These are phyloP conservation scores for Thymelicus sylvestris DNA, from an alignment of 2,888 invertebrate species.

Conservation along the genomic window DNA sequence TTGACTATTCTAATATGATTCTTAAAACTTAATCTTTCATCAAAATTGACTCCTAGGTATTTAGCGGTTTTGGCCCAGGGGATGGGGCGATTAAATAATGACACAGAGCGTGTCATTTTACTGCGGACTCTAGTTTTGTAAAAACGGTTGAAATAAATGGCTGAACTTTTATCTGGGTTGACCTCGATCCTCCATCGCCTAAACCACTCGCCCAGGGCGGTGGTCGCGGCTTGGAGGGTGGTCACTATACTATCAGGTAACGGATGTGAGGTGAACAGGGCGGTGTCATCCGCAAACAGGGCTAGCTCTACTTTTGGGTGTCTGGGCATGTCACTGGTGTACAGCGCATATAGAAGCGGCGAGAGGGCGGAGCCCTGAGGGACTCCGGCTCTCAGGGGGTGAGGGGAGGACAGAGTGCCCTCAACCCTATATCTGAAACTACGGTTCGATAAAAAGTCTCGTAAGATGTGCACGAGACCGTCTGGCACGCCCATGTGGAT, in stretches of 20 bases:
- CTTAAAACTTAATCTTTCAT: neutral
- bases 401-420: neutral
- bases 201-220: neutral
- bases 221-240: neutral
- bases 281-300: slow-evolving; percentile 2
- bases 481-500: slow-evolving; percentile 24
- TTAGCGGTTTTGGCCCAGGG: too few species aligned
- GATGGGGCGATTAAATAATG: too few species aligned
- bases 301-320: neutral
- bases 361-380: slow-evolving; percentile 3
- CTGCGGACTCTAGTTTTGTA: too few species aligned
- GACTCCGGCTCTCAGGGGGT: neutral
- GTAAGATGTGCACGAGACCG: slow-evolving; percentile 19
- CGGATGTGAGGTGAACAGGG: neutral
- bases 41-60: neutral
- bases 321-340: too few species aligned
- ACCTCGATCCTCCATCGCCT: slow-evolving; percentile 1
- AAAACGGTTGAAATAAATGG: too few species aligned
- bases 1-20: neutral
- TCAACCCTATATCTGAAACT: neutral
- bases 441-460: slow-evolving; percentile 12
- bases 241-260: neutral
- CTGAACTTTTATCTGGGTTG: neutral
- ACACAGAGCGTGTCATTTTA: too few species aligned
- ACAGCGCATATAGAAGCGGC: neutral